phyloP scores from a whole-genome alignment of 2,888 invertebrate genomes.

The Caenorhabditis wallacei region DNA sequence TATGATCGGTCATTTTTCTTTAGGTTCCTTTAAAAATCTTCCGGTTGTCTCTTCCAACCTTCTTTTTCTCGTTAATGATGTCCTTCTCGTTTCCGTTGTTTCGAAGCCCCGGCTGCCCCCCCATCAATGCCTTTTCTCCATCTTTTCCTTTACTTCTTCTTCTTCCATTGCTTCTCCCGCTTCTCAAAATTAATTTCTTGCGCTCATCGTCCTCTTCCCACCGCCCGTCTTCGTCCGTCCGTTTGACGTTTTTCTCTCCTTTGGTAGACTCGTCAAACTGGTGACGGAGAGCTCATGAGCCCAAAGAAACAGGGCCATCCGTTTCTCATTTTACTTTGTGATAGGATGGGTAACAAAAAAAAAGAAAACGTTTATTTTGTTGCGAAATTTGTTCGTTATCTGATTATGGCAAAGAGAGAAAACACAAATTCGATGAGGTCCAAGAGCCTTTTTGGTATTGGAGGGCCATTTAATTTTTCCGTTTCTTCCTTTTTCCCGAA shows the following conservation, averaged over 20 bases:
- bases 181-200: constrained; percentile 63
- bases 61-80: constrained; percentile 48
- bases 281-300: constrained; percentile 46
- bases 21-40: constrained; percentile 35
- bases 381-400: constrained; percentile 60
- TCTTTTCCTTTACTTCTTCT: constrained; percentile 28
- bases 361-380: constrained; percentile 7
- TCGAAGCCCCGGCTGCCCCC: constrained; percentile 25
- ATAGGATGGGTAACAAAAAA: constrained; percentile 17
- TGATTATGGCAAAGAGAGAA: constrained; percentile 37
- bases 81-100: constrained; percentile 47
- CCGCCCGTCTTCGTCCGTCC: constrained; percentile 30
- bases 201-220: constrained; percentile 50
- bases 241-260: constrained; percentile 38
- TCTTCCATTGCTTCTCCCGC: constrained; percentile 37
- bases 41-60: constrained; percentile 48
- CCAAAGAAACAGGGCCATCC: constrained; percentile 27
- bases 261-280: constrained; percentile 57
- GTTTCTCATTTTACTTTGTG: constrained; percentile 46
- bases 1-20: constrained; percentile 28
- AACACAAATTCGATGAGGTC: constrained; percentile 21
- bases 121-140: constrained; percentile 11
- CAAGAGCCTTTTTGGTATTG: constrained; percentile 9
- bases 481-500: neutral
- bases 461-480: neutral